A percentile compares a stretch with the other conserved stretches of the same genome.
phyloP scores from a whole-genome alignment of 2,113 vertebrate species.

The Pica pica region DNA sequence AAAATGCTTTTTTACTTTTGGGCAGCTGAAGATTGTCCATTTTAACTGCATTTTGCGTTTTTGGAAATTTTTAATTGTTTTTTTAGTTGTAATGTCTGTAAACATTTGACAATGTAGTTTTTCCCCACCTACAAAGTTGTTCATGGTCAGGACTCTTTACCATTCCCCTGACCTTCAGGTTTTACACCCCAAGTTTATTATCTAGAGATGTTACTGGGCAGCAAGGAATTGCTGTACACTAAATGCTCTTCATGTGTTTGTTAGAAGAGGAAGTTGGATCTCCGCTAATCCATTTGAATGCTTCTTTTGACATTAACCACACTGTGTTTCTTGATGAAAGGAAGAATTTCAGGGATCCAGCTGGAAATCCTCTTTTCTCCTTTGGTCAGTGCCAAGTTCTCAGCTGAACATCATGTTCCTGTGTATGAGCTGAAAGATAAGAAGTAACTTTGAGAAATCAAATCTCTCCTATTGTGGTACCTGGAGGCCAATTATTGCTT shows the following conservation, averaged over 20 bases:
- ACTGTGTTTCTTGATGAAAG: neutral
- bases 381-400: neutral
- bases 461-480: neutral
- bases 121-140: neutral
- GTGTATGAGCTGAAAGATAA: neutral
- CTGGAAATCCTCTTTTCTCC: neutral
- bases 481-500: neutral
- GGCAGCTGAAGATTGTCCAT: neutral
- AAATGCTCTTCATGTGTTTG: neutral
- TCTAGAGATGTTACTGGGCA: neutral
- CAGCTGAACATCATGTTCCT: neutral
- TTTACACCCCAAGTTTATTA: neutral
- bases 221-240: neutral
- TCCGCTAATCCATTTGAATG: neutral
- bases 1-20: neutral
- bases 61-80: neutral
- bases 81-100: neutral
- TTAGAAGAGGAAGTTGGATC: neutral
- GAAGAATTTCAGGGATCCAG: neutral
- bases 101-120: neutral
- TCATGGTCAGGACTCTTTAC: neutral
- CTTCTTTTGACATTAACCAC: conserved; percentile 39
- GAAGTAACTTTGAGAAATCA: neutral
- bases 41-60: neutral
- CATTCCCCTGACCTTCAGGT: neutral